A percentile compares a stretch with the other conserved stretches of the same genome.
Conservation (phyloP, 2,888 invertebrate genomes). For the Galerucella nymphaeae region DNA sequence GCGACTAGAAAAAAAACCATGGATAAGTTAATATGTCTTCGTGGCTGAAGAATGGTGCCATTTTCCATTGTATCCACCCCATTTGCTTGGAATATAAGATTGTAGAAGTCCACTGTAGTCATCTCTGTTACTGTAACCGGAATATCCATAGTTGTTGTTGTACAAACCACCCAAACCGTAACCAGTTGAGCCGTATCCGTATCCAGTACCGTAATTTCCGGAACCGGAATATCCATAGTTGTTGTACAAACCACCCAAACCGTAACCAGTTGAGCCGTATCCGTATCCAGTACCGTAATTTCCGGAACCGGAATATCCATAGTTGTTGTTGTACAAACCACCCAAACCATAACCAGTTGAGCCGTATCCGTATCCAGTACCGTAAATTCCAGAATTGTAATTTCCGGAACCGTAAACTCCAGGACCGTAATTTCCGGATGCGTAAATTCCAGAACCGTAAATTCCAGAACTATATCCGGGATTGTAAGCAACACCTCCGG, state of each 20-base stretch:
- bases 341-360: neutral
- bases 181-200: neutral
- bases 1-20: neutral
- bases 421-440: neutral
- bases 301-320: neutral
- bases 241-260: too few species aligned
- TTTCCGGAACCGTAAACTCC: neutral
- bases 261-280: neutral
- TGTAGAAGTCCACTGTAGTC: conserved; percentile 18
- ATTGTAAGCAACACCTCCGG: too few species aligned
- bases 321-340: too few species aligned
- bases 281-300: neutral
- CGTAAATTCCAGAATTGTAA: too few species aligned
- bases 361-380: neutral
- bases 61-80: conserved; percentile 23
- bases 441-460: neutral
- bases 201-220: neutral
- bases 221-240: too few species aligned
- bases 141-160: neutral
- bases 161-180: neutral
- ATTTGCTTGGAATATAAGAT: conserved; percentile 30
- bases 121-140: neutral
- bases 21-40: too few species aligned
- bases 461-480: neutral
- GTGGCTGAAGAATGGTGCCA: neutral